phyloP scores from a whole-genome alignment of 2,113 vertebrate genomes.

The Pseudorhombus dupliciocellatus region DNA sequence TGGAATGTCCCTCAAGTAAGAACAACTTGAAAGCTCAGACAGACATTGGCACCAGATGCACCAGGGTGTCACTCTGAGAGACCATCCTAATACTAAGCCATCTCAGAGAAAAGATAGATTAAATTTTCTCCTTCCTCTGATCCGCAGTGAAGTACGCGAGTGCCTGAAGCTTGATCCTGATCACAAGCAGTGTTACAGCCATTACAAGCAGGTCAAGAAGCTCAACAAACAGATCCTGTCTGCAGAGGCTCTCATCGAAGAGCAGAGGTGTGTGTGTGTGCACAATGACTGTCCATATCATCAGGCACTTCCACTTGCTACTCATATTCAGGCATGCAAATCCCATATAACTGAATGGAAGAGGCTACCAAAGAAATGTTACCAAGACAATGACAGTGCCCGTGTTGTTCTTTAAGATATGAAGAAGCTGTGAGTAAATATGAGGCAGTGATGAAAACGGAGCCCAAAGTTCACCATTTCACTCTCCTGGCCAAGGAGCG shows the following conservation, averaged over 20 bases:
- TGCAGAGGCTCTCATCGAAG: slow-evolving; percentile 91
- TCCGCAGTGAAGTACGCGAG: slow-evolving; percentile 93
- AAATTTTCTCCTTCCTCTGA: not conserved
- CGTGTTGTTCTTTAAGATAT: slow-evolving; percentile 79
- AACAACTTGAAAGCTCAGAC: not conserved
- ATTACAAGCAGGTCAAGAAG: slow-evolving; percentile 98
- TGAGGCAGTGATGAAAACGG: slow-evolving; percentile 89
- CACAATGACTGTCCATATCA: slow-evolving; percentile 14
- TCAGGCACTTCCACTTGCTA: not conserved
- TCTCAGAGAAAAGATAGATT: too few relatives aligned
- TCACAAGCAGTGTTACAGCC: slow-evolving; percentile 94
- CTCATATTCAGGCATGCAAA: slow-evolving; percentile 8
- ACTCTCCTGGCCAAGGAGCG: slow-evolving; percentile 89
- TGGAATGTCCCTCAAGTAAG: slow-evolving; percentile 94
- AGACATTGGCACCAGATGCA: too few relatives aligned
- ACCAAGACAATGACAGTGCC: not conserved
- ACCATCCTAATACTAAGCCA: too few relatives aligned
- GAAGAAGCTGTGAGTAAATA: slow-evolving; percentile 92
- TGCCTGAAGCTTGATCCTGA: slow-evolving; percentile 98
- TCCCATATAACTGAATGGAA: slow-evolving; percentile 27
- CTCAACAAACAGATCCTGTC: slow-evolving; percentile 92
- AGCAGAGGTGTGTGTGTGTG: slow-evolving; percentile 84
- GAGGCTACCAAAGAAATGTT: slow-evolving; percentile 18
- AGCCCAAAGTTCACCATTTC: slow-evolving; percentile 86
- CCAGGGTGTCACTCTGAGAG: too few relatives aligned